Evolutionary conservation across 2,888 invertebrate species (phyloP), one percentile per base, ranked within the genome.

Genomic region (Sussaba pulchella): DNA sequence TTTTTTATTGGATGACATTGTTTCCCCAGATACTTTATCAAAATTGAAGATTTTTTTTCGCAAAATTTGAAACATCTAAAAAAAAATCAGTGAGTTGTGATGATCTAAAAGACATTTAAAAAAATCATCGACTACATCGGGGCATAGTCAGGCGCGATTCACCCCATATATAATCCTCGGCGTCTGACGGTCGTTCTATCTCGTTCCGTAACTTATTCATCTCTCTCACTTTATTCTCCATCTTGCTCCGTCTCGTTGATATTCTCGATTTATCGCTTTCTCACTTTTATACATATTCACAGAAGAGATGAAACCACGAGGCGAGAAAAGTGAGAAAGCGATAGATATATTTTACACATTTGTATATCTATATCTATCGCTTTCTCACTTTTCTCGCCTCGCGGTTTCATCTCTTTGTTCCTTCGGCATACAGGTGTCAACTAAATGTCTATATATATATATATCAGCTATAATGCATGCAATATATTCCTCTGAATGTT

Each of bases 211-310:
- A 14, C 41, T 9, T 52, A 10, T 12, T 41, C 54, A 6, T 52
- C 24, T 41, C n/a, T 45, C 36, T 52, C 45, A 43, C 41, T 14
- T 5, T 26, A 26, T 45, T n/a, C 14, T 19, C 36, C 43, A 43
- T 24, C 47, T 50, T 10, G 10, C 61, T 52, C 45, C 1, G 64
- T 19, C 70, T 12, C 63, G 69, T 78, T 69, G 36, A 78, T 73
- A 73, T 78, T 78, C 63, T 26, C 69, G 19, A 14, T 47, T 63
- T 67, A 78, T 78, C 73, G 69, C 26, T 69, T 70, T 39, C 59
- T 63, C 72, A 19, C 73, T n/a, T n/a, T n/a, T n/a, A n/a, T n/a
- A n/a, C n/a, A n/a, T n/a, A n/a, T n/a, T n/a, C n/a, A n/a, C n/a
- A n/a, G n/a, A n/a, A n/a, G n/a, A n/a, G n/a, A n/a, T n/a, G n/a